These are phyloP conservation scores for Watsonalla cultraria DNA, from an alignment of 2,888 invertebrate species.

Conservation along the genomic window DNA sequence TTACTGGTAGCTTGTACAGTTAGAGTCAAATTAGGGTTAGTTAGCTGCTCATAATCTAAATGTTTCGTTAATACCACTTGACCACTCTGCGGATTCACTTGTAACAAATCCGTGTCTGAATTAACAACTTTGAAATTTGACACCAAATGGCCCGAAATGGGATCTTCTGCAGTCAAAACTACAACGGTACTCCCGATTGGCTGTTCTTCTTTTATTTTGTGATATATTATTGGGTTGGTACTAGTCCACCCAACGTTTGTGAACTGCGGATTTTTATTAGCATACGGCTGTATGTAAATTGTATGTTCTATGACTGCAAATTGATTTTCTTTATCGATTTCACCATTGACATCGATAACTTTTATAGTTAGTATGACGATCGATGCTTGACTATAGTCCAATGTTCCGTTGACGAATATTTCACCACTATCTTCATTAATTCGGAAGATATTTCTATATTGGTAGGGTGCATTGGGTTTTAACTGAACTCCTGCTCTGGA, in stretches of 20 bases:
- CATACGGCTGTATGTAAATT: constrained; percentile 87
- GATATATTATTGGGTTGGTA: constrained; percentile 82
- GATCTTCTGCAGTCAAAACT: constrained; percentile 84
- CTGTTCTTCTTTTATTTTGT: constrained; percentile 86
- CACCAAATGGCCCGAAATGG: constrained; percentile 80
- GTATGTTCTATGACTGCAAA: constrained; percentile 84
- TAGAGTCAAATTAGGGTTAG: constrained; percentile 76
- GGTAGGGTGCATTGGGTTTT: constrained; percentile 78
- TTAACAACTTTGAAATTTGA: constrained; percentile 79
- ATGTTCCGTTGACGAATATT: constrained; percentile 81
- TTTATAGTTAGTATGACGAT: constrained; percentile 85
- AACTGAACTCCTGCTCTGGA: constrained; percentile 87
- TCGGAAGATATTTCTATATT: constrained; percentile 82
- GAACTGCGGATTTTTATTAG: constrained; percentile 87
- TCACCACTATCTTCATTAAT: constrained; percentile 85
- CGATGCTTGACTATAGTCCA: constrained; percentile 86
- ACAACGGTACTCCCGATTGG: constrained; percentile 85
- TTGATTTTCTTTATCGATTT: constrained; percentile 81
- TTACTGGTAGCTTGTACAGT: constrained; percentile 77
- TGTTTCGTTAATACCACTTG: constrained; percentile 85
- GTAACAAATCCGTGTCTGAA: constrained; percentile 74
- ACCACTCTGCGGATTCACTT: constrained; percentile 83
- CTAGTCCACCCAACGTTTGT: constrained; percentile 85
- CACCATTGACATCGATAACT: constrained; percentile 85
- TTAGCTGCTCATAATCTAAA: constrained; percentile 87